Base-by-base conservation (phyloP, 2,113 vertebrate genomes). In the Onychostruthus taczanowskii region DNA sequence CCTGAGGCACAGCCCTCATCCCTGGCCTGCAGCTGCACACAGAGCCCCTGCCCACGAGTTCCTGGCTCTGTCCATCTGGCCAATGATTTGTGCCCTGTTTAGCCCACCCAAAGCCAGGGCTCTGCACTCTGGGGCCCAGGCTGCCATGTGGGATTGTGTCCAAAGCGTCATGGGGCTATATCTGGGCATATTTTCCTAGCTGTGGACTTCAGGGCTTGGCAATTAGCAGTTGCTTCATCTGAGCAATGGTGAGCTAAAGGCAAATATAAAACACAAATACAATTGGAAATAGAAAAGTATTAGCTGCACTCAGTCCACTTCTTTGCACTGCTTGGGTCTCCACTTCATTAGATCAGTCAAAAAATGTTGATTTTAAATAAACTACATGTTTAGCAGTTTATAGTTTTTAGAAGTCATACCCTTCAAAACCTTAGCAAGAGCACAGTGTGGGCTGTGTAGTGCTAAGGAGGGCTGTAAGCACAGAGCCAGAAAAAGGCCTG, bases 121-220 rank as follows among this genome's bases (percentile, higher is more conserved):
- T 76, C 37, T 59, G 62, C 53, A 59, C 7, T 11, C 16, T 35
- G 31, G 17, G 70, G 26, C 35, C 50, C 3, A 0, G 62, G 35
- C 16, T 76, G 62, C 9, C 0, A 0, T 21, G 35, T 67, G 44
- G 31, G 7, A 27, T 27, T 1, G 0, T 50, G 43, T 50, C 72
- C 31, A 52, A 44, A 33, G 44, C 26, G 37, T 68, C 37, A 31
- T 2, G 4, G 17, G 10, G 11, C 2, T 41, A 7, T 26, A 9
- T 67, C 52, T 86, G 53, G 72, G 21, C 11, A 37, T 44, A 44
- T 72, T 80, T 83, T 74, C 37, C 37, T 70, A 35, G 17, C 28
- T 75, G 13, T 23, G 16, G 26, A 41, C 26, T 83, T 23, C 5
- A 18, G 16, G 17, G 9, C 14, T 59, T 85, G 27, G 23, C 37